These are phyloP conservation scores for Mastigias papua DNA, from an alignment of 30 jellyfish, hydroid and myxozoan genomes.

Conservation along the genomic window DNA sequence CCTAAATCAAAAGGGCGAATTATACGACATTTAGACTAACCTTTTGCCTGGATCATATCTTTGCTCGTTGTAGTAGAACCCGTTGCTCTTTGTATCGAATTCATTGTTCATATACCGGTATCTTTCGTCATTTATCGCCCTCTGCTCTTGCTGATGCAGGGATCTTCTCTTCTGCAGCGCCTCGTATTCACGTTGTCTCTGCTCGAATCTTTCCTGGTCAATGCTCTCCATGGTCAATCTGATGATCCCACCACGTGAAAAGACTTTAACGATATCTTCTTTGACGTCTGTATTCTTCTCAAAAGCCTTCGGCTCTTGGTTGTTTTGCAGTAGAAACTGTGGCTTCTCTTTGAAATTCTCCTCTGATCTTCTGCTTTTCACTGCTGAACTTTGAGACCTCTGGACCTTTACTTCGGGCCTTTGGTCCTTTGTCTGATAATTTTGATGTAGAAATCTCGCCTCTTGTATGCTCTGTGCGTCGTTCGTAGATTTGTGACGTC, in stretches of 20 bases:
- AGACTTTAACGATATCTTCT: conserved; percentile 72
- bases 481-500: conserved; percentile 47
- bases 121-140: conserved; percentile 50
- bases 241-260: conserved; percentile 76
- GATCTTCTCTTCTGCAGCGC: conserved; percentile 45
- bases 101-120: conserved; percentile 65
- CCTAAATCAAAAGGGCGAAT: background rate
- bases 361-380: background rate
- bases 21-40: background rate
- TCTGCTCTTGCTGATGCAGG: conserved; percentile 48
- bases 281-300: conserved; percentile 17
- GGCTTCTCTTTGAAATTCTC: background rate
- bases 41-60: conserved; percentile 10
- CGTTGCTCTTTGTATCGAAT: conserved; percentile 53
- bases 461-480: conserved; percentile 42
- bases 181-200: conserved; percentile 61
- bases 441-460: conserved; percentile 4
- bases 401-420: conserved; percentile 7
- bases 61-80: conserved; percentile 30
- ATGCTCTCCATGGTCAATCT: conserved; percentile 81
- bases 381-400: conserved; percentile 6
- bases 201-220: conserved; percentile 62
- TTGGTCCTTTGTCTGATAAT: background rate
- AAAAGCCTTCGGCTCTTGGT: conserved; percentile 47
- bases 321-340: conserved; percentile 50